Evolutionary conservation across 2,113 vertebrate species (phyloP), one percentile per base, ranked within the genome.

Genomic region (Dipodomys stephensi): DNA sequence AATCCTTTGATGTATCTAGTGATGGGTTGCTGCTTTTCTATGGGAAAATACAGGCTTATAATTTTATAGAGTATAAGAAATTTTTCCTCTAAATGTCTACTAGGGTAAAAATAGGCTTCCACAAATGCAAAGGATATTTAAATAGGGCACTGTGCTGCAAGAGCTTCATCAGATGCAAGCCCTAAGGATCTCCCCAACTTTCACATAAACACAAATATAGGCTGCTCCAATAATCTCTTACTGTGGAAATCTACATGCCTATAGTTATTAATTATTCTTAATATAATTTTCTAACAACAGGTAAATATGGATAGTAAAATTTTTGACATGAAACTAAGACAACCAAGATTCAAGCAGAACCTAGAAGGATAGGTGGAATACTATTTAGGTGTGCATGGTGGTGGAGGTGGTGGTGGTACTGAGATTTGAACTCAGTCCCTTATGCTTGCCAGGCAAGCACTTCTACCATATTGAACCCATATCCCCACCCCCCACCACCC

Each of bases 31-130:
- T 83, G 64, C 23, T 87, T 79, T 53, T 44, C 62, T 44, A 32
- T 0, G 28, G 60, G 16, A 84, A 94, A 93, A 93, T 44, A 87
- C 0, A 85, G 22, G 60, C 28, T 39, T 71, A 60, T 6, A 27
- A 53, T 74, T 57, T 79, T 88, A 30, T 0, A 60, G 44, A 46
- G 35, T 13, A 8, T 5, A 78, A 91, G 72, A 94, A 82, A 69
- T 4, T 30, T 91, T 46, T 83, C 71, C 72, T 53, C 28, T 86
- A 92, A 90, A 72, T 18, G 16, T 76, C 78, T 68, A 85, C 25
- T 88, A 89, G 25, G 2, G 74, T 77, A 94, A 91, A 94, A 92
- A 80, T 35, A 89, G 27, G 90, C 78, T 67, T 23, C 39, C n/a
- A 88, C 83, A 88, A 12, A 85, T n/a, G 13, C 49, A 95, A 85